Base-by-base conservation (phyloP, 2,797 vertebrate genomes). In the Myotis myotis region DNA sequence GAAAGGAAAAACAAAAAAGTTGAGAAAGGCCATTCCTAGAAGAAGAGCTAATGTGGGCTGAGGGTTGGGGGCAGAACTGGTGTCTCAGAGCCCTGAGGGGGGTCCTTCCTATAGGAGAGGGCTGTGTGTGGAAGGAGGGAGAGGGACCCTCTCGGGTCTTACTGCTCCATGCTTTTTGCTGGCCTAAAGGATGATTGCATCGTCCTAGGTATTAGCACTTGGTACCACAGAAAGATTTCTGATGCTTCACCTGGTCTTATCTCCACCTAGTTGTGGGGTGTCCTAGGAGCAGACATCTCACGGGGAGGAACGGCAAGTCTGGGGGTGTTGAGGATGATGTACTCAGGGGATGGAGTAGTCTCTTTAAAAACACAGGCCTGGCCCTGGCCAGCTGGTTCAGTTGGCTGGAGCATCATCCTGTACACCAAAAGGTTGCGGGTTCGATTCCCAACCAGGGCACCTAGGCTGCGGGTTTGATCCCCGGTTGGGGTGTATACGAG, bases 341-440 rank as follows among this genome's bases (percentile, higher is more conserved):
- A 41, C 41, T 8, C 0, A 0, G 8, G 20, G 23, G n/a, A 8
- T 47, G 0, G 49, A 51, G 51, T 11, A 3, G 28, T 62, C 25
- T 92, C 71, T 70, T 76, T 57, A 68, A 36, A 76, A 89, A 66
- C 85, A 76, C 62, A 71, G 72, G 33, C 41, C 41, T 78, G 62
- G 17, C n/a, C 16, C 62, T 66, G 64, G 30, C 64, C 30, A 19
- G 6, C 8, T 19, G 64, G 16, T 8, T 64, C 62, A n/a, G 30
- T 64, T 66, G 64, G 30, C n/a, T 19, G 64, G 64, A 33, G 64
- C 16, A 33, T 66, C 64, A 33, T 17, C 64, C 30, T 33, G 16
- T 66, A 4, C 16, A 66, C 64, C 64, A 66, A 66, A 66, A 66
- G 30, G 30, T 19, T 8, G 16, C 1, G 3, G 16, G 64, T 66